Evolutionary conservation across 2,113 vertebrate species (phyloP).

Genomic region (Psittacula cyanocephala): DNA sequence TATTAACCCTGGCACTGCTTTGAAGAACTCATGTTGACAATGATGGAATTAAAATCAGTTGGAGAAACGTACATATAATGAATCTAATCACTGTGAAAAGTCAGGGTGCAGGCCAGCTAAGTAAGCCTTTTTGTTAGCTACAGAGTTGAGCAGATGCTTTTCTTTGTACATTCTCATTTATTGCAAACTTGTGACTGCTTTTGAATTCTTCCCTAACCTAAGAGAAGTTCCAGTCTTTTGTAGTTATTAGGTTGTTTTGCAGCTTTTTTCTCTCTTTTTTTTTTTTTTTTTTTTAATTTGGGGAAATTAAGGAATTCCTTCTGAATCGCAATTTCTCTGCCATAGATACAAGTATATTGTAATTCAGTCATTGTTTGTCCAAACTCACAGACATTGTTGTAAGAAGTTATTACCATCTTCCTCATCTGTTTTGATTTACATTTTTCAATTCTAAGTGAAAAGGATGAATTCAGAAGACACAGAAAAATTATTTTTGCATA

Average conservation of each 20-base stretch:
- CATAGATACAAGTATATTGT: no score
- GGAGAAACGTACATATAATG: background rate
- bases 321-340: background rate
- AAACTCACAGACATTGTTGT: background rate
- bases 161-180: background rate
- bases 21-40: background rate
- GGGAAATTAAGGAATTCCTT: background rate
- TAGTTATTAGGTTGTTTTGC: accelerated
- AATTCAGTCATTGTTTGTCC: background rate
- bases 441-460: background rate
- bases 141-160: background rate
- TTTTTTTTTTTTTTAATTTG: background rate
- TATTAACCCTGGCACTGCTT: background rate
- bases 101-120: background rate
- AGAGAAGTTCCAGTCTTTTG: background rate
- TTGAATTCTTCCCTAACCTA: background rate
- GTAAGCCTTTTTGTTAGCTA: background rate
- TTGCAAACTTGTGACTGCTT: background rate
- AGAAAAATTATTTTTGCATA: background rate
- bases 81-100: background rate
- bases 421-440: background rate
- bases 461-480: background rate
- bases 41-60: background rate
- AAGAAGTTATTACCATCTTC: background rate
- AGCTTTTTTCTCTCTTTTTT: background rate